Evolutionary conservation across 1,140 invertebrate genomes (phyloP).

Genomic region (Pogonomyrmex californicus): DNA sequence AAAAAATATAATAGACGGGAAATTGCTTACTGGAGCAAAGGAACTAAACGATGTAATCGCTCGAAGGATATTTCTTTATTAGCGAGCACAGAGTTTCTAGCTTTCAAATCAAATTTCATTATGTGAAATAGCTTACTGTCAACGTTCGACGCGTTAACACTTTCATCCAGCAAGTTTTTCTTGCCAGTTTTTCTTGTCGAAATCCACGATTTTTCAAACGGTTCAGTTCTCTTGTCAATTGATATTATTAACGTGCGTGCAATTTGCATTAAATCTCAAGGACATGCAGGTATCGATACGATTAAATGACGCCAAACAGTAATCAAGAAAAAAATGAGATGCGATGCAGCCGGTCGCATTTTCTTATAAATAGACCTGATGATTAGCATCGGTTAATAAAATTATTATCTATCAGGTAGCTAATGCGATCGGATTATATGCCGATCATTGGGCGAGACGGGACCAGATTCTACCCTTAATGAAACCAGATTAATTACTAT

Average conservation of each 20-base stretch:
- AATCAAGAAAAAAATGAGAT: neutral
- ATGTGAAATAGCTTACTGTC: neutral
- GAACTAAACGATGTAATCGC: conserved; percentile 65
- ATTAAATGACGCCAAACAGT: conserved; percentile 19
- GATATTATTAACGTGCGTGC: conserved; percentile 64
- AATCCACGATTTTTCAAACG: conserved; percentile 21
- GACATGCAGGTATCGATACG: conserved; percentile 15
- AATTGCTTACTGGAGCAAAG: conserved; percentile 68
- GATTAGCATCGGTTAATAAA: conserved; percentile 56
- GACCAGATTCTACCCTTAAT: conserved; percentile 66
- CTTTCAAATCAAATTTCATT: conserved; percentile 62
- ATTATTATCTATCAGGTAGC: conserved; percentile 49
- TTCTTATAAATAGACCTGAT: conserved; percentile 57
- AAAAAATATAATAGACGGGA: conserved; percentile 71
- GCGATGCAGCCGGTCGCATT: neutral
- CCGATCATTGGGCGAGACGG: neutral
- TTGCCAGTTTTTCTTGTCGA: conserved; percentile 1
- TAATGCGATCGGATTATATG: conserved; percentile 56
- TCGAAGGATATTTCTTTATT: conserved; percentile 70
- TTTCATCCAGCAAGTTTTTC: conserved; percentile 51
- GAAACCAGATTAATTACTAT: conserved; percentile 74
- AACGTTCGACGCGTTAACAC: conserved; percentile 23
- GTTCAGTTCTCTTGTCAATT: conserved; percentile 37
- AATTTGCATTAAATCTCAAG: conserved; percentile 58
- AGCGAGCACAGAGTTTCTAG: conserved; percentile 23